Conservation (phyloP, 2,797 vertebrate species). For the Sphaeramia orbicularis region DNA sequence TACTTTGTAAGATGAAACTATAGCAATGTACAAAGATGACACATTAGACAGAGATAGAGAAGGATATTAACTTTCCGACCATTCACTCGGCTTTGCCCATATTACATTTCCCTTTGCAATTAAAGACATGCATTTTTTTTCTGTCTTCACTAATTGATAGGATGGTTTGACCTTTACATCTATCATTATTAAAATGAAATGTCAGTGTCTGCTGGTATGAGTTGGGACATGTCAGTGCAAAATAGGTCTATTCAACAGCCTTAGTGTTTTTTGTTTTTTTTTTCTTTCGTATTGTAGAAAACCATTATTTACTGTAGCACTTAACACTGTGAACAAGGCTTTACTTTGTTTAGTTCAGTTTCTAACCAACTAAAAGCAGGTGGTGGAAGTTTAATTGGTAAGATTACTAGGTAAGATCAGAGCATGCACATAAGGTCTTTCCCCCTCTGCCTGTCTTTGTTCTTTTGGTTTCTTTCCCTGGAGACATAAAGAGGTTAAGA, state of each 20-base stretch:
- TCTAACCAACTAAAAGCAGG: slow-evolving; percentile 40
- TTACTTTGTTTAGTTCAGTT: slow-evolving; percentile 23
- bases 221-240: slow-evolving; percentile 57
- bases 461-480: slow-evolving; percentile 17
- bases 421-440: slow-evolving; percentile 22
- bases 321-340: background rate
- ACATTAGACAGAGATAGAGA: background rate
- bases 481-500: slow-evolving; percentile 37
- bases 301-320: slow-evolving; percentile 43
- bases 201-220: slow-evolving; percentile 61
- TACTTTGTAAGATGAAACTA: background rate
- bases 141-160: slow-evolving; percentile 48
- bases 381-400: slow-evolving; percentile 40
- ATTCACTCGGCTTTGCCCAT: background rate
- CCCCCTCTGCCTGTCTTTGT: slow-evolving; percentile 5
- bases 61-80: slow-evolving; percentile 13
- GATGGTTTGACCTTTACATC: slow-evolving; percentile 62
- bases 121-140: slow-evolving; percentile 12
- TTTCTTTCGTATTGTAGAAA: slow-evolving; percentile 38
- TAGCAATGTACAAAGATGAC: background rate
- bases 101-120: slow-evolving; percentile 27
- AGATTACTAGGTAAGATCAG: slow-evolving; percentile 42
- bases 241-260: slow-evolving; percentile 61
- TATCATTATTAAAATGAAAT: slow-evolving; percentile 70
- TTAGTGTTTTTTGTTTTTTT: too few relatives aligned